Evolutionary conservation across 2,113 vertebrate species (phyloP), one percentile per base, ranked within the genome.

Genomic region (Triplophysa siluroides): DNA sequence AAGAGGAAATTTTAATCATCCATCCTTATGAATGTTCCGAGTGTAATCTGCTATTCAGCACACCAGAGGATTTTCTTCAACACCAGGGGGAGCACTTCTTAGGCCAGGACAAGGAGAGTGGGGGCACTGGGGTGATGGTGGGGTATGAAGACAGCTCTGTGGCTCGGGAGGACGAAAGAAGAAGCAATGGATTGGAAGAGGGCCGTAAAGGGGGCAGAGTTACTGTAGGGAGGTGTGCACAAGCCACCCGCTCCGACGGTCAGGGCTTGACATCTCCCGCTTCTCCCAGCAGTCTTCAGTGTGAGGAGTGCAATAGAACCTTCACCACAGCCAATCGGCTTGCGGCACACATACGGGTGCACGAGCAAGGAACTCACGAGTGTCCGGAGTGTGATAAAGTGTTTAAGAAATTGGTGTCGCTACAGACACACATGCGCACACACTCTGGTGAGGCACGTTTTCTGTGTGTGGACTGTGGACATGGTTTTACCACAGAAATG

Each of bases 1-100:
- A 85, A 23, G 85, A 81, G 19, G 90, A 92, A 83, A 79, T 92
- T 80, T 78, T 93, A 41, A 88, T 92, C 81, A 92, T 95, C 87
- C 94, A 96, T 76, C 95, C 95, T 0, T 96, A 97, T 0, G 95
- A 95, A 80, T 96, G 95, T 87, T 95, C 96, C 0, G 96, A 97
- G 86, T 97, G 96, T 60, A 91, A 92, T 54, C 87, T 94, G 45
- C 91, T 96, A 24, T 96, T 96, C 86, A 91, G 92, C 58, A 96
- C 95, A 0, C 95, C 95, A 0, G 95, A 97, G 81, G 95, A 97
- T 81, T 95, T 96, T 83, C 92, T 97, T 56, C 94, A 95, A 76
- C 96, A 97, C 87, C 96, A 97, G 81, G 95, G 95, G 2, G 93
- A 94, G 86, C 96, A 97, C 87, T 95, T 96, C 81, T 88, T 94